Evolutionary conservation across 2,113 vertebrate genomes (phyloP).

Genomic region (Pachyramphus minor): DNA sequence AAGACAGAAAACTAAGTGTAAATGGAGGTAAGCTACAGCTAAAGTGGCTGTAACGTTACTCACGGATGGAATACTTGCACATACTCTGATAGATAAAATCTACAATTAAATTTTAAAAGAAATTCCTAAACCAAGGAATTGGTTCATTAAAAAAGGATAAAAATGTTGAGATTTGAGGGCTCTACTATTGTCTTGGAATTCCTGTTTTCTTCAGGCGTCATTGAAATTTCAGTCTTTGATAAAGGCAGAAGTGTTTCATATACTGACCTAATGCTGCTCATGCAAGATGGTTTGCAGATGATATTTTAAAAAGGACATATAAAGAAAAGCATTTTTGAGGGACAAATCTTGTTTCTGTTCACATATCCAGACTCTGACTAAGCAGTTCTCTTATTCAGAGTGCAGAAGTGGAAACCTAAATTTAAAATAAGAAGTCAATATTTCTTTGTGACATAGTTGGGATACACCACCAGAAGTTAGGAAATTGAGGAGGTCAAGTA

Average conservation of each 20-base stretch:
- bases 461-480: neutral
- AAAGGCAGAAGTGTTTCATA: neutral
- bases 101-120: constrained; percentile 25
- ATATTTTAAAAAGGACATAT: neutral
- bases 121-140: neutral
- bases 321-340: neutral
- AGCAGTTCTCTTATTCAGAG: neutral
- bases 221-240: neutral
- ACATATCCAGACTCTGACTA: neutral
- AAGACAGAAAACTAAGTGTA: constrained; percentile 44
- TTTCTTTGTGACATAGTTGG: neutral
- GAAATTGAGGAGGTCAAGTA: neutral
- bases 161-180: neutral
- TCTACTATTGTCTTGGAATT: neutral
- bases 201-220: neutral
- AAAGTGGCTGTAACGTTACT: constrained; percentile 38
- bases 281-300: neutral
- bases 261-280: neutral
- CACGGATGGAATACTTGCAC: neutral
- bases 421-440: neutral
- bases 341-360: neutral
- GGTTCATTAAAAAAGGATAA: neutral
- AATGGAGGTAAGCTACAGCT: constrained; percentile 35
- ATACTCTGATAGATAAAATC: neutral
- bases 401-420: neutral